phyloP scores from a whole-genome alignment of 2,888 invertebrate species.

The Lacanobia wlatinum region DNA sequence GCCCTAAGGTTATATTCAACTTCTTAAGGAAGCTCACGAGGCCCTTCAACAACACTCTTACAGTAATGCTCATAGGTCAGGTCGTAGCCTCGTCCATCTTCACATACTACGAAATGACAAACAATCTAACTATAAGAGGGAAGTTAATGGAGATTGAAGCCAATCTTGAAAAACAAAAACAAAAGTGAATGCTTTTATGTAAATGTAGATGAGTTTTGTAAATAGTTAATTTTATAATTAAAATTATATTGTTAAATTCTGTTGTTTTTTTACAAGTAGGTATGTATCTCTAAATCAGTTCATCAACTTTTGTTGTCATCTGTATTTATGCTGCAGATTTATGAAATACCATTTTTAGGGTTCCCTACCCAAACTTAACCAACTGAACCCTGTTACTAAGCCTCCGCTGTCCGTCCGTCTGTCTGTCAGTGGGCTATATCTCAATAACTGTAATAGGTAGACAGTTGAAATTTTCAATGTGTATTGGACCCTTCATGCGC shows the following conservation, averaged over 20 bases:
- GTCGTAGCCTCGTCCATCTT: constrained; percentile 89
- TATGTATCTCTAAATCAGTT: no score
- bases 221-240: constrained; percentile 58
- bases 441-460: no score
- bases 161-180: constrained; percentile 65
- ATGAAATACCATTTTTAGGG: no score
- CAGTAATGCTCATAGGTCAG: constrained; percentile 88
- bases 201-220: constrained; percentile 55
- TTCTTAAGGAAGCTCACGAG: constrained; percentile 89
- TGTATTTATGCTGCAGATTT: no score
- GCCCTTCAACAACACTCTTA: constrained; percentile 88
- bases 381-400: no score
- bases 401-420: no score
- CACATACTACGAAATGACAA: constrained; percentile 92
- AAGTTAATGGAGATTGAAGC: constrained; percentile 83
- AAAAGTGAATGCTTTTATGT: constrained; percentile 32
- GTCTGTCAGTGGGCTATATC: no score
- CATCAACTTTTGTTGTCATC: no score
- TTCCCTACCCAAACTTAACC: no score
- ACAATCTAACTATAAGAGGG: constrained; percentile 80
- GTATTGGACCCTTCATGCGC: no score
- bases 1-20: constrained; percentile 89
- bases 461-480: no score
- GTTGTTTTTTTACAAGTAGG: not conserved
- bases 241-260: constrained; percentile 34